phyloP scores from a whole-genome alignment of 2,888 invertebrate species.

The Spicauda simplicius region DNA sequence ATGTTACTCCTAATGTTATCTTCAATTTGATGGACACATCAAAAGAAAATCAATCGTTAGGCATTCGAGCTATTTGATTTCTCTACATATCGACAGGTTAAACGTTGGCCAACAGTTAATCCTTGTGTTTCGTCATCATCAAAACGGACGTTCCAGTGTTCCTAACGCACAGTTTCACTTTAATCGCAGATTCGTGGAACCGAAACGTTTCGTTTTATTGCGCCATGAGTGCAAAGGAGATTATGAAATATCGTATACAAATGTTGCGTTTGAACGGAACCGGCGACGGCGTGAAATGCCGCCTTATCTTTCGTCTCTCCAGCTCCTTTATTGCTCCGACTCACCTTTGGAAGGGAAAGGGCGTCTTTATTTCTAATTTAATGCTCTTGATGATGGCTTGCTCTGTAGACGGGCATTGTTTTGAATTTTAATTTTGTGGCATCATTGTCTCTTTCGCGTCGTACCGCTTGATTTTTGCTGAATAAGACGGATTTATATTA shows the following conservation, averaged over 20 bases:
- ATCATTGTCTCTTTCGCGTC: too few relatives aligned
- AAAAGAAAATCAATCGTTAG: neutral
- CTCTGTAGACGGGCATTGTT: neutral
- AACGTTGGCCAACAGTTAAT: constrained; percentile 19
- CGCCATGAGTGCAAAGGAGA: constrained; percentile 39
- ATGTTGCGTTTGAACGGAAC: constrained; percentile 23
- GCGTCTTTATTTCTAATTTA: neutral
- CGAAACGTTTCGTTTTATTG: constrained; percentile 42
- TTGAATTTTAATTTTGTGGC: neutral
- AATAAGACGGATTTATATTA: too few relatives aligned
- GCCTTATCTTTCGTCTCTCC: constrained; percentile 27
- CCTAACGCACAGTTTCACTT: constrained; percentile 46
- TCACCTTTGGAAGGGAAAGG: neutral
- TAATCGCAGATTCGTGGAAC: constrained; percentile 38
- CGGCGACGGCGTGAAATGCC: constrained; percentile 26
- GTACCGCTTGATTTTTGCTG: too few relatives aligned
- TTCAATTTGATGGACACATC: neutral
- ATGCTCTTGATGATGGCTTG: neutral
- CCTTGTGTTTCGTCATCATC: constrained; percentile 33
- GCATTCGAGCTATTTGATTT: neutral
- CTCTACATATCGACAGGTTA: constrained; percentile 1
- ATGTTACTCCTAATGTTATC: neutral
- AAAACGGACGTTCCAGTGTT: constrained; percentile 36
- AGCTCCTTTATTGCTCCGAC: constrained; percentile 12
- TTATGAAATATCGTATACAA: constrained; percentile 41